Percentiles rank a stretch among this genome's conserved stretches.
These are phyloP conservation scores for Neosalanx taihuensis DNA, from an alignment of 2,797 vertebrate species.

Conservation along the genomic window DNA sequence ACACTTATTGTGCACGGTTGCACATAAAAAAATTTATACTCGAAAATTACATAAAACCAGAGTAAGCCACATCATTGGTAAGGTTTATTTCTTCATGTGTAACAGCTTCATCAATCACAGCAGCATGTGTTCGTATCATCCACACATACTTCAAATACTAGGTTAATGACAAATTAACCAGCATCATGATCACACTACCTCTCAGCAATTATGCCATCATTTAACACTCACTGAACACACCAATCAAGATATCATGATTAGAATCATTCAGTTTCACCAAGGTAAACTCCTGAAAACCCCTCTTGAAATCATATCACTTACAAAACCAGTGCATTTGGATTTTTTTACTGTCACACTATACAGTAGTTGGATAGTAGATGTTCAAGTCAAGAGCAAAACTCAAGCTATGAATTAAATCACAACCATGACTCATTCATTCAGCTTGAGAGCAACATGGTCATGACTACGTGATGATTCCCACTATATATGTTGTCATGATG, in stretches of 20 bases:
- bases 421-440: slow-evolving; percentile 1
- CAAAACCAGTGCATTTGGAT: not conserved
- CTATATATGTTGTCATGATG: not conserved
- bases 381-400: not conserved
- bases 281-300: not conserved
- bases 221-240: not conserved
- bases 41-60: not conserved
- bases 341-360: no score
- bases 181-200: not conserved
- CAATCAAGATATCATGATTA: not conserved
- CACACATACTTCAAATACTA: not conserved
- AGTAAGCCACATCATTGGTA: not conserved
- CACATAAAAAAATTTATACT: no score
- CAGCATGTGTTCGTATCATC: not conserved
- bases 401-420: not conserved
- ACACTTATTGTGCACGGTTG: no score
- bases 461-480: not conserved
- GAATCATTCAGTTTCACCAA: not conserved
- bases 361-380: no score
- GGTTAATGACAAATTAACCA: not conserved
- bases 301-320: not conserved
- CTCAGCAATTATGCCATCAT: not conserved
- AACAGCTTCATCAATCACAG: not conserved
- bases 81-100: not conserved
- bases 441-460: not conserved